phyloP scores from a whole-genome alignment of 1,140 invertebrate species.

The Lordiphosa stackelbergi region DNA sequence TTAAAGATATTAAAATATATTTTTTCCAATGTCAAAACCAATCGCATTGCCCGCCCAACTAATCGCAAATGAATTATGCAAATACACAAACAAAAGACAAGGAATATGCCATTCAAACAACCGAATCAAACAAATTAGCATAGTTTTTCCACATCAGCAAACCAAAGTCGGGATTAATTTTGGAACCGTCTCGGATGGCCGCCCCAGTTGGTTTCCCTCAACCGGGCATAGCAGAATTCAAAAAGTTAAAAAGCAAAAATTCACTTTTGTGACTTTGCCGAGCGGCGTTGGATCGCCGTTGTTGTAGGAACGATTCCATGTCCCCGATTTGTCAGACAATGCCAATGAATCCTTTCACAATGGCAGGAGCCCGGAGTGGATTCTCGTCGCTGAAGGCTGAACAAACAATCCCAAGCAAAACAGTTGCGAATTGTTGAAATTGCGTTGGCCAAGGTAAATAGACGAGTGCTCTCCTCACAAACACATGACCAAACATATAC shows the following conservation, averaged over 20 bases:
- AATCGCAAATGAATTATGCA: constrained; percentile 62
- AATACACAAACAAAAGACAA: constrained; percentile 48
- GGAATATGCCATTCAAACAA: constrained; percentile 19
- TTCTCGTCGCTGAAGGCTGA: constrained; percentile 54
- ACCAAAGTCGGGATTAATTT: constrained; percentile 70
- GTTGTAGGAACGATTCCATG: constrained; percentile 19
- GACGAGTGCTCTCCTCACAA: constrained; percentile 2
- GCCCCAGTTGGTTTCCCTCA: constrained; percentile 24
- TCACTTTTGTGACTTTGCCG: constrained; percentile 74
- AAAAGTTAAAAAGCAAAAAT: constrained; percentile 76
- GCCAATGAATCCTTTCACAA: constrained; percentile 59
- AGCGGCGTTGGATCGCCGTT: constrained; percentile 40
- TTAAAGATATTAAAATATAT: constrained; percentile 20
- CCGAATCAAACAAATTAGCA: constrained; percentile 55
- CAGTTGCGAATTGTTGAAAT: constrained; percentile 71
- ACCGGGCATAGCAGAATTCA: constrained; percentile 33
- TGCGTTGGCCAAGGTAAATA: constrained; percentile 73
- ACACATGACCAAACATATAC: constrained; percentile 24
- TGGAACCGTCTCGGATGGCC: constrained; percentile 34
- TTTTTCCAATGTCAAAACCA: constrained; percentile 8
- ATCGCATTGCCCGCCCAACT: constrained; percentile 27
- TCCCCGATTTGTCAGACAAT: constrained; percentile 33
- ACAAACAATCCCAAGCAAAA: constrained; percentile 57
- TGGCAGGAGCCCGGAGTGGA: constrained; percentile 23
- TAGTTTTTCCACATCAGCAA: constrained; percentile 66